Percentiles rank a stretch among this genome's conserved stretches.
Conservation (phyloP, 2,888 invertebrate genomes). For the Mesochorus sp. region DNA sequence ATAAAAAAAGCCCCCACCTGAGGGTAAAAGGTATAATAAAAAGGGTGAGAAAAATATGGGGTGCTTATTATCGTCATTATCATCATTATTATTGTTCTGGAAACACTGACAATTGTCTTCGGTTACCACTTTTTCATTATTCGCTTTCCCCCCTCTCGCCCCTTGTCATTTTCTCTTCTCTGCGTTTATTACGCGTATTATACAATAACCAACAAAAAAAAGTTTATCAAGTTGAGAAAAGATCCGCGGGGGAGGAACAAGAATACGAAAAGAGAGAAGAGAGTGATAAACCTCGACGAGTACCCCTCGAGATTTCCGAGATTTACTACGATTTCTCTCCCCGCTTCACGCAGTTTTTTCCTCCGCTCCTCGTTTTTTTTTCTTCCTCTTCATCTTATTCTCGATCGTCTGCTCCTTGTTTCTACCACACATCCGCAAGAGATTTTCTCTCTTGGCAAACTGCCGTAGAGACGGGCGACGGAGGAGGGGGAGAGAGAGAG, state of each 20-base stretch:
- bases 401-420: slow-evolving; percentile 19
- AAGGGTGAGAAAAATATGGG: neutral
- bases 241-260: slow-evolving; percentile 1
- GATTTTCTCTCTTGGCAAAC: slow-evolving; percentile 45
- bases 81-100: slow-evolving; percentile 38
- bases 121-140: slow-evolving; percentile 22
- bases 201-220: slow-evolving; percentile 38
- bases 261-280: slow-evolving; percentile 33
- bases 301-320: slow-evolving; percentile 52
- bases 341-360: slow-evolving; percentile 26
- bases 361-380: slow-evolving; percentile 19
- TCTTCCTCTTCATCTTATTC: slow-evolving; percentile 24
- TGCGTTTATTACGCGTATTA: slow-evolving; percentile 26
- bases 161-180: neutral
- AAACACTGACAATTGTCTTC: slow-evolving; percentile 48
- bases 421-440: slow-evolving; percentile 9
- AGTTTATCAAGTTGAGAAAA: slow-evolving; percentile 31
- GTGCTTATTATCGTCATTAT: slow-evolving; percentile 34
- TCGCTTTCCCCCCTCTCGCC: neutral
- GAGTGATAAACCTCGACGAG: slow-evolving; percentile 57
- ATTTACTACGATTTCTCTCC: slow-evolving; percentile 44
- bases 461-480: slow-evolving; percentile 35
- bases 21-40: neutral
- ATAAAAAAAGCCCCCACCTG: neutral
- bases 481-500: too few species aligned